Evolutionary conservation across 2,113 vertebrate genomes (phyloP).

Genomic region (Hypomesus transpacificus): DNA sequence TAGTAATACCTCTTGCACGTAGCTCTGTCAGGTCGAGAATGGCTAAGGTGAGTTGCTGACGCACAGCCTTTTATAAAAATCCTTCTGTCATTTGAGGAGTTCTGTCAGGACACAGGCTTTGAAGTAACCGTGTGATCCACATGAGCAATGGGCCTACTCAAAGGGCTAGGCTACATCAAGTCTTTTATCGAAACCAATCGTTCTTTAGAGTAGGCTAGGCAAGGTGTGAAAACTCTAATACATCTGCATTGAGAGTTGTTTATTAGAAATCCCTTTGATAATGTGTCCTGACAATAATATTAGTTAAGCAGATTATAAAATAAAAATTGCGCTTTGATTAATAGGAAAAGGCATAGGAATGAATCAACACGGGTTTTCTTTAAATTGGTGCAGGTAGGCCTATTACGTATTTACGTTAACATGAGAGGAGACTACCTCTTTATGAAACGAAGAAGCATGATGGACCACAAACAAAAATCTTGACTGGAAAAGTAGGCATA

Average conservation of each 20-base stretch:
- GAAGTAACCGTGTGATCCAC: constrained; percentile 58
- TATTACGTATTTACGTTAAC: neutral
- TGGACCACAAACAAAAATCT: no score
- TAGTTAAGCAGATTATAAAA: constrained; percentile 62
- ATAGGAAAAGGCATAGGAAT: constrained; percentile 31
- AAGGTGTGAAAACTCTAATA: constrained; percentile 43
- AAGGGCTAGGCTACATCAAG: constrained; percentile 40
- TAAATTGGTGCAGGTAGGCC: neutral
- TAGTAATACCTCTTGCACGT: constrained; percentile 16
- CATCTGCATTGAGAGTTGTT: constrained; percentile 28
- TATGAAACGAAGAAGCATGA: no score
- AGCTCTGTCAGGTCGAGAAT: constrained; percentile 32
- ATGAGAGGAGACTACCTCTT: no score
- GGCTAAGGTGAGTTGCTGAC: constrained; percentile 17
- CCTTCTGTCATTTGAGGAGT: constrained; percentile 53
- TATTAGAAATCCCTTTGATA: constrained; percentile 55
- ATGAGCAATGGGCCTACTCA: constrained; percentile 24
- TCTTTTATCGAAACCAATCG: constrained; percentile 60
- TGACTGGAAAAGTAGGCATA: no score
- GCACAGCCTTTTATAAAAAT: neutral
- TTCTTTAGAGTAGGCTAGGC: constrained; percentile 52
- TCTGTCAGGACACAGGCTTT: constrained; percentile 45
- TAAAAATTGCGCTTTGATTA: constrained; percentile 59
- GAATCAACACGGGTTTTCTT: neutral
- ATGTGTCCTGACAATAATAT: constrained; percentile 50